Conservation (phyloP, 1,140 invertebrate genomes). For the Chymomyza costata region DNA sequence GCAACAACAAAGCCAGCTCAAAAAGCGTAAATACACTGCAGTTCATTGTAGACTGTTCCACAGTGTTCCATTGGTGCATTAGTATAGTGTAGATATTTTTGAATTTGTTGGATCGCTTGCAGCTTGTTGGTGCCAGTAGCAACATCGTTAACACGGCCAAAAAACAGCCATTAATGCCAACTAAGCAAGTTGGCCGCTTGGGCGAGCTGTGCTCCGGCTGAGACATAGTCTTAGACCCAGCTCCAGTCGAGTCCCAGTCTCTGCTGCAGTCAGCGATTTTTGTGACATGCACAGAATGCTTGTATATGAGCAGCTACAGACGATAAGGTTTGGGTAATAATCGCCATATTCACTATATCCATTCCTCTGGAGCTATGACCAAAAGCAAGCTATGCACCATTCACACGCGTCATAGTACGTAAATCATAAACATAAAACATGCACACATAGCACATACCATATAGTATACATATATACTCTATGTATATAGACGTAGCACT, state of each 20-base stretch:
- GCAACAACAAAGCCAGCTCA: slow-evolving; percentile 18
- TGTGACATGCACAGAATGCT: slow-evolving; percentile 71
- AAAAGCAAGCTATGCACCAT: slow-evolving; percentile 29
- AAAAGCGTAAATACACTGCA: slow-evolving; percentile 50
- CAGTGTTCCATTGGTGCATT: too few relatives aligned
- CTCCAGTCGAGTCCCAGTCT: slow-evolving; percentile 10
- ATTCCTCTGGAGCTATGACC: slow-evolving; percentile 2
- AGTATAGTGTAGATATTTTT: too few relatives aligned
- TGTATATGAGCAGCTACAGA: slow-evolving; percentile 68
- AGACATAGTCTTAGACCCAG: slow-evolving; percentile 9
- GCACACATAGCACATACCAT: slow-evolving; percentile 16
- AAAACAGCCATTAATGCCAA: slow-evolving; percentile 66
- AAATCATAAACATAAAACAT: slow-evolving; percentile 64
- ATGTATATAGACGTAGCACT: too few relatives aligned
- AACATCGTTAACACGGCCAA: slow-evolving; percentile 65
- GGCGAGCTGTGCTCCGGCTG: too few relatives aligned
- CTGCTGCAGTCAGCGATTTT: slow-evolving; percentile 32
- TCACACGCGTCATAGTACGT: slow-evolving; percentile 44
- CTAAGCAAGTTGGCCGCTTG: neutral
- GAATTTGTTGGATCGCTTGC: slow-evolving; percentile 10
- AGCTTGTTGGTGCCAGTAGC: slow-evolving; percentile 45
- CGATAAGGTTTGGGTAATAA: slow-evolving; percentile 63
- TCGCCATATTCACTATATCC: slow-evolving; percentile 33
- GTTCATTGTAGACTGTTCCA: slow-evolving; percentile 13
- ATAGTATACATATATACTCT: too few relatives aligned